Conservation (phyloP, 2,113 vertebrate species). For the Chascanopsetta lugubris region DNA sequence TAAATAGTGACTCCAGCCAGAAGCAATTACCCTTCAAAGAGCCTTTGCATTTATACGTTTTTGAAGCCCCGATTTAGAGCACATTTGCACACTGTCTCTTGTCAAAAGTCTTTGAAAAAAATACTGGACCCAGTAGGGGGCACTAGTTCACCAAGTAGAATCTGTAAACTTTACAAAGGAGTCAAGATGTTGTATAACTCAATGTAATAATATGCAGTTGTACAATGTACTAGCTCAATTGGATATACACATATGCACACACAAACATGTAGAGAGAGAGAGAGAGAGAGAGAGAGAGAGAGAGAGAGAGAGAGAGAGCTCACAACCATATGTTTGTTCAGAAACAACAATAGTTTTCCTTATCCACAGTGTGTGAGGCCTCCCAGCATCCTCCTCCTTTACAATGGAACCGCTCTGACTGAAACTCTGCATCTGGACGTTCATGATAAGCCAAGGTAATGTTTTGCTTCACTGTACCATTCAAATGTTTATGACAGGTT, state of each 20-base stretch:
- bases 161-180: background rate
- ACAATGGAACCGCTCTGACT: slow-evolving; percentile 28
- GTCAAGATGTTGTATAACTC: background rate
- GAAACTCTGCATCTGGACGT: slow-evolving; percentile 14
- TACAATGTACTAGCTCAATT: background rate
- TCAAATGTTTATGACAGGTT: too few species aligned
- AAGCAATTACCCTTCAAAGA: too few species aligned
- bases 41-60: too few species aligned
- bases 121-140: background rate
- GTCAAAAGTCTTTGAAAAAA: background rate
- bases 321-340: slow-evolving; percentile 45
- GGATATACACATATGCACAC: background rate
- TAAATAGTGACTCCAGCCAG: too few species aligned
- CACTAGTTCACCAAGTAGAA: background rate
- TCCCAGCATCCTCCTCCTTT: slow-evolving; percentile 55
- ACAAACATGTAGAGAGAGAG: background rate
- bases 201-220: too few species aligned
- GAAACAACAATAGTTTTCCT: slow-evolving; percentile 68
- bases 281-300: slow-evolving; percentile 4
- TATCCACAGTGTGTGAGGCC: slow-evolving; percentile 64
- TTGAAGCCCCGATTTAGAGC: too few species aligned
- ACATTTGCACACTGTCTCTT: background rate
- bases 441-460: slow-evolving; percentile 34
- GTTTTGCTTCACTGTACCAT: background rate
- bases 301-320: slow-evolving; percentile 27